Evolutionary conservation across 2,888 invertebrate genomes (phyloP), one percentile per base, ranked within the genome.

Genomic region (Sminthurinus aureus): DNA sequence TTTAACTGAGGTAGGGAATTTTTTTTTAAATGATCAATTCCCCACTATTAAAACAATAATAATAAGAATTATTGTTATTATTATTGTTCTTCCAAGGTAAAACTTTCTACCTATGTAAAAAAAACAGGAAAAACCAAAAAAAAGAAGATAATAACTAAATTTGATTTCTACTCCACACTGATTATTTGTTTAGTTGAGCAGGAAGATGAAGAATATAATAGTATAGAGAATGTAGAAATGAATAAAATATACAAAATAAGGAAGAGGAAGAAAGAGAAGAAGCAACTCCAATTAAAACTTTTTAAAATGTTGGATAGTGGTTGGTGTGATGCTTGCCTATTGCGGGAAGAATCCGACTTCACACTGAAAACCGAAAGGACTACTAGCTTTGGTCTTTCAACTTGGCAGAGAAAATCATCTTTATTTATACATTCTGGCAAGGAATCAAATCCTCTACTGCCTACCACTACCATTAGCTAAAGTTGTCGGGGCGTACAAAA

Each of bases 401-500:
- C 64, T 83, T 83, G 83, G 83, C 83, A 83, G 79, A 83, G 73
- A 83, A 79, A 51, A 73, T 79, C 66, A 50, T 26, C 79, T 74
- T 75, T 83, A 83, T 83, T 83, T 83, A 64, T 83, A 83, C 64
- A 38, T 79, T 58, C 74, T 83, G 83, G 83, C 83, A 73, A 22
- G 3, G 12, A 13, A n/a, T 75, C 83, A 79, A 83, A 26, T 83
- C 78, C 38, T 71, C n/a, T 75, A 18, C 75, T 75, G 13, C 22
- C 13, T 71, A 22, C 26, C 22, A 71, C 50, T 22, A 80, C 80
- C 52, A 80, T 80, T 80, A 71, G 80, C 15, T 66, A 15, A 22
- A 73, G 73, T 71, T 71, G 52, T 71, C 71, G 52, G 52, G 71
- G 80, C 38, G 71, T 50, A 71, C 4, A 22, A 15, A 51, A 38